Evolutionary conservation across 2,797 vertebrate genomes (phyloP), one percentile per base, ranked within the genome.

Genomic region (Notoglanidium macrostoma): DNA sequence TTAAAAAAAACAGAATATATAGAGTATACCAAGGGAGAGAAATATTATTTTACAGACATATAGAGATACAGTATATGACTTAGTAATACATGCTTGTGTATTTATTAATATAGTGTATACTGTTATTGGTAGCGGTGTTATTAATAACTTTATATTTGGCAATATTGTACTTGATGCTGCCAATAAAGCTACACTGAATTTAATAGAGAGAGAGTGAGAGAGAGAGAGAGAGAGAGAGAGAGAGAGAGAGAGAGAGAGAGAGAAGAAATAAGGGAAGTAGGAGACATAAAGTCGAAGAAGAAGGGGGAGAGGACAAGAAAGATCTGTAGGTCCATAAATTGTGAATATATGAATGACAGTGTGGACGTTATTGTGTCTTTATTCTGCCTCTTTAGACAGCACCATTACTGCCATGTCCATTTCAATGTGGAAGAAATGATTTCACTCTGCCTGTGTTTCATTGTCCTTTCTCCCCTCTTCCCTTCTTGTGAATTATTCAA

Each of bases 331-430:
- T 61, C n/a, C 29, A 85, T 77, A 63, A 77, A 65, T 61, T 23
- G 57, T 65, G 73, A 85, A 63, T 77, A 59, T 67, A 23, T 59
- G 83, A 80, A 67, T 87, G 89, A 88, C 87, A 80, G 84, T 91
- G 65, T 54, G 23, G 44, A 49, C 85, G 65, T 82, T 70, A 87
- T 89, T 89, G 77, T 87, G 44, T 59, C 79, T 83, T 83, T 88
- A 85, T 87, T 88, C 70, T 81, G 83, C 88, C 44, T 73, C 44
- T 89, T 89, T 89, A 85, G 87, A 90, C 70, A 87, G 83, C 78
- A 65, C 89, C 81, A 89, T 91, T 89, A 90, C 89, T 90, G 87
- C 89, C 91, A 91, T 89, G 87, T 84, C 88, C 86, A 87, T 88
- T 87, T 87, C 90, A 87, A 83, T 87, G 81, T 78, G 85, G 63